These are phyloP conservation scores for Dysidea cf. avara DNA, from an alignment of 37 sponge, comb jelly and placozoan genomes.

Conservation along the genomic window DNA sequence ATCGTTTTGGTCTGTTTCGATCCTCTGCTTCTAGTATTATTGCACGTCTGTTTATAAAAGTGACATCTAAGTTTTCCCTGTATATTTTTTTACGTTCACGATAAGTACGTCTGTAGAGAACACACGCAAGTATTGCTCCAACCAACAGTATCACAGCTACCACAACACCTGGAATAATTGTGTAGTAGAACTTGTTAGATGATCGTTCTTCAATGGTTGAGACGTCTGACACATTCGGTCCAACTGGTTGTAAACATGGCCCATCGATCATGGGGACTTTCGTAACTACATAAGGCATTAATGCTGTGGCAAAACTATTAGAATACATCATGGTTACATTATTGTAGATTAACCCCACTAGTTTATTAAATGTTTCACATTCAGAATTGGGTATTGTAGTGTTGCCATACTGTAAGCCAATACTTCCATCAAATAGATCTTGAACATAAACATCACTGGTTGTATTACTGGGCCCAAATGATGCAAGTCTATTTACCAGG, in stretches of 20 bases:
- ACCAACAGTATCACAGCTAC: constrained; percentile 22
- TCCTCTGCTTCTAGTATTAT: no score
- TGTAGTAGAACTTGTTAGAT: constrained; percentile 24
- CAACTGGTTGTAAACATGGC: constrained; percentile 4
- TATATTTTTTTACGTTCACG: constrained; percentile 4
- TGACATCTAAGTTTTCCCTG: background rate
- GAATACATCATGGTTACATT: constrained; percentile 12
- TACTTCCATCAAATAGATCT: constrained; percentile 15
- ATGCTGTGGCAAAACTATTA: background rate
- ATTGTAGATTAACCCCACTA: constrained; percentile 3
- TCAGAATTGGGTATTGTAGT: constrained; percentile 34
- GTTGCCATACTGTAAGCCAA: constrained; percentile 44
- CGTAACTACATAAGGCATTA: constrained; percentile 27
- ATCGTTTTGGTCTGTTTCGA: no score
- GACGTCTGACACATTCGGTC: background rate
- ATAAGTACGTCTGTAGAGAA: constrained; percentile 29
- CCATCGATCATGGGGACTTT: constrained; percentile 20
- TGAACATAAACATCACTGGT: constrained; percentile 11
- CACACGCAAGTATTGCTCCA: constrained; percentile 4
- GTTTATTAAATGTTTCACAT: constrained; percentile 24
- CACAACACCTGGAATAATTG: constrained; percentile 24
- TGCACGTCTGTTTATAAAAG: no score
- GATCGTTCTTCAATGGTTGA: background rate
- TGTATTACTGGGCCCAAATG: background rate
- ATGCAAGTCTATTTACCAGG: constrained; percentile 9